Evolutionary conservation across 2,113 vertebrate genomes (phyloP), one percentile per base, ranked within the genome.

Genomic region (Platysternon megacephalum): DNA sequence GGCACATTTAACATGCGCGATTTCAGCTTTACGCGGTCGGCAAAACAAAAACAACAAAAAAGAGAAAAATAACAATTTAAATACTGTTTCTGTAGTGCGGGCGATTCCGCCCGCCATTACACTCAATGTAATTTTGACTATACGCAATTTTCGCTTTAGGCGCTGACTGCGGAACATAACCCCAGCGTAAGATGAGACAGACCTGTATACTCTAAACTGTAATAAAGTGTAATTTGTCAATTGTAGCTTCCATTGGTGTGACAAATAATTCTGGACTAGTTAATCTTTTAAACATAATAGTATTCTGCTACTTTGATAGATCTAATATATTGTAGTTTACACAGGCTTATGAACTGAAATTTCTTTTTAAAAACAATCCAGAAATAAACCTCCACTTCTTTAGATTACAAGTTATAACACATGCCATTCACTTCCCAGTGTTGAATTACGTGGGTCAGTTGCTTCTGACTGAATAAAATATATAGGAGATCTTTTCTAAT

Each of bases 251-350:
- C 86, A n/a, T 79, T 94, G 81, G 79, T 93, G 93, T 81, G 96
- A 93, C 39, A 49, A 87, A 93, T 74, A 95, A 94, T 96, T 95
- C 92, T 2, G 1, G 91, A 91, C 89, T 96, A 84, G 87, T 51
- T 86, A 89, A 89, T 91, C 91, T 95, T 95, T 95, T 91, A 88
- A 97, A 94, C 61, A 95, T n/a, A 90, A 39, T 26, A 95, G 53
- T 83, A 84, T 91, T 87, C 92, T 89, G 72, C 21, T 92, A 80
- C 78, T 95, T 97, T 94, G 87, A 82, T 93, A 96, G 89, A 92
- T 96, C 91, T 97, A 87, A 91, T 93, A 94, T 52, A 96, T n/a
- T 12, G 9, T n/a, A 91, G 79, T 86, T 96, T 93, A 72, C 58
- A 94, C 96, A 97, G 82, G 35, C 82, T 96, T 97, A 91, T 86